Evolutionary conservation across 2,797 vertebrate species (phyloP).

Genomic region (Lepilemur ruficaudatus): DNA sequence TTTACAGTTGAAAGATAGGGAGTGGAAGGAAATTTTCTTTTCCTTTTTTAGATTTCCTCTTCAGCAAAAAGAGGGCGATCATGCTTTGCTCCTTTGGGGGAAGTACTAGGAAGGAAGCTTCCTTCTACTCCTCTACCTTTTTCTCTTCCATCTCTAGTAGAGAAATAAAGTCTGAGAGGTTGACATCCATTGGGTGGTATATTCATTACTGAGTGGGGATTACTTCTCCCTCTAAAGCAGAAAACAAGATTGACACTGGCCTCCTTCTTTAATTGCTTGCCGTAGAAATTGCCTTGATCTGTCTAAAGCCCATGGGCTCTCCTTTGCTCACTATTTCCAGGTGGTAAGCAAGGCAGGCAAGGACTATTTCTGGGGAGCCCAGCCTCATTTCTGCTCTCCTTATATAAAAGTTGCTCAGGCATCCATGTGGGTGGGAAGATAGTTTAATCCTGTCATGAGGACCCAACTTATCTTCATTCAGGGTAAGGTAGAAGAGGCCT

Average conservation of each 20-base stretch:
- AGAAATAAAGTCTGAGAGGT: background rate
- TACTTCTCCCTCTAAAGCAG: background rate
- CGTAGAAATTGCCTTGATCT: background rate
- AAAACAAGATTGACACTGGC: background rate
- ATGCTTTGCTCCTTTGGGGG: background rate
- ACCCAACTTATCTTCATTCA: background rate
- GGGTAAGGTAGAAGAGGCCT: background rate
- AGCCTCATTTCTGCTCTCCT: background rate
- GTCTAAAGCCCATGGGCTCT: background rate
- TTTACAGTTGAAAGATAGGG: background rate
- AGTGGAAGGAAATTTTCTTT: background rate
- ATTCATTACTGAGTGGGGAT: background rate
- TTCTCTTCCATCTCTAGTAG: background rate
- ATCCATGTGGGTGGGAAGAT: background rate
- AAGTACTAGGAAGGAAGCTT: background rate
- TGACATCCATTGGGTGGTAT: background rate
- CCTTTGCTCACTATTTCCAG: background rate
- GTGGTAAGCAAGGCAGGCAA: background rate
- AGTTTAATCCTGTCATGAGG: background rate
- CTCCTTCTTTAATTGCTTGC: background rate
- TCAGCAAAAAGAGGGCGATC: background rate
- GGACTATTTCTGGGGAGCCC: background rate
- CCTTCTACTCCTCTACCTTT: background rate
- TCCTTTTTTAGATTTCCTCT: slow-evolving; percentile 18
- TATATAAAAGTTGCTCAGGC: background rate